These are phyloP conservation scores for Himalopsyche japonica DNA, from an alignment of 2,888 invertebrate genomes.

Conservation along the genomic window DNA sequence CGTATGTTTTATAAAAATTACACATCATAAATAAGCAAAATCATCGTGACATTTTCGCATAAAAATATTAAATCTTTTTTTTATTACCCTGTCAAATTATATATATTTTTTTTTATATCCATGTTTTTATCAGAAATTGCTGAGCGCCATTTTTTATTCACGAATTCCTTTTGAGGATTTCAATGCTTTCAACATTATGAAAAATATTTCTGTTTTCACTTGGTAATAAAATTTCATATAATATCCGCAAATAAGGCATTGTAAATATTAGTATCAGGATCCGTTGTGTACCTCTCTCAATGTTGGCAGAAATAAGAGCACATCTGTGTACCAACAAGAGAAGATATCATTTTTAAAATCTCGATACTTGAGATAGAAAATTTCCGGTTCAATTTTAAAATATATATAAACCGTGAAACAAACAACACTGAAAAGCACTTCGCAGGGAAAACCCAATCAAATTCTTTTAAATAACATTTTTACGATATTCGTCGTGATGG, in stretches of 20 bases:
- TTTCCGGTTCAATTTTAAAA: neutral
- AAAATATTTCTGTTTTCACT: neutral
- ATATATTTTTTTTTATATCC: too few species aligned
- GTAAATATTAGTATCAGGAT: neutral
- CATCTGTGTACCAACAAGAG: neutral
- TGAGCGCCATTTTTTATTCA: too few species aligned
- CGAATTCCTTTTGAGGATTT: too few species aligned
- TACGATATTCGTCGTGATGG: neutral
- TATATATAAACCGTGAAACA: neutral
- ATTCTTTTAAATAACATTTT: neutral
- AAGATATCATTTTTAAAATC: neutral
- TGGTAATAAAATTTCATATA: neutral
- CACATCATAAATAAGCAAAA: too few species aligned
- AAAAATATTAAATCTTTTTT: too few species aligned
- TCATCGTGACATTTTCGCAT: too few species aligned
- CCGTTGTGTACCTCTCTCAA: neutral
- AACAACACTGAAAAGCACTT: conserved; percentile 5
- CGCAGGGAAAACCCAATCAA: neutral
- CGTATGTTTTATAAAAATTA: too few species aligned
- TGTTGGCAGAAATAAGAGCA: neutral
- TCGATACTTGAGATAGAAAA: neutral
- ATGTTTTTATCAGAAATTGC: too few species aligned
- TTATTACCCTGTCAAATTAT: too few species aligned
- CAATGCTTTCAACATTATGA: neutral
- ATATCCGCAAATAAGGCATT: neutral